phyloP scores from a whole-genome alignment of 2,888 invertebrate genomes.

The Phaedon cochleariae region DNA sequence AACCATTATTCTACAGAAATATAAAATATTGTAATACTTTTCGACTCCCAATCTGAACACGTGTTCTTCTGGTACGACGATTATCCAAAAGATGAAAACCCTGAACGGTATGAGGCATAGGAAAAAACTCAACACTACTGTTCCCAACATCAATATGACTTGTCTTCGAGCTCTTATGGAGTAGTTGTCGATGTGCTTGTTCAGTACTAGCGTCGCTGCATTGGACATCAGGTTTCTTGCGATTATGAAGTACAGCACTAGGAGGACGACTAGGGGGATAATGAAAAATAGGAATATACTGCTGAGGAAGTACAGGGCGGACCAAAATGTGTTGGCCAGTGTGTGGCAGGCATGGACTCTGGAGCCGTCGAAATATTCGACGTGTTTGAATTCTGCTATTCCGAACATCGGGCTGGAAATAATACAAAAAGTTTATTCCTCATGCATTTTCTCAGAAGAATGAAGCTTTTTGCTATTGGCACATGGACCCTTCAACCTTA shows the following conservation, averaged over 20 bases:
- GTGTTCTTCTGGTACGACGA: constrained; percentile 76
- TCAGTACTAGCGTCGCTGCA: constrained; percentile 65
- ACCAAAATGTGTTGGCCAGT: constrained; percentile 78
- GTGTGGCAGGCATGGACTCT: constrained; percentile 81
- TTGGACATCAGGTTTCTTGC: constrained; percentile 82
- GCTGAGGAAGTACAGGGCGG: constrained; percentile 80
- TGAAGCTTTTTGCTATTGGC: neutral
- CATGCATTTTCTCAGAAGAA: neutral
- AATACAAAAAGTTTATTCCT: constrained; percentile 55
- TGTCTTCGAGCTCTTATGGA: constrained; percentile 79
- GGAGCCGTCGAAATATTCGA: constrained; percentile 75
- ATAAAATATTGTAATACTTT: constrained; percentile 82
- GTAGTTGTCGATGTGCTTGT: constrained; percentile 77
- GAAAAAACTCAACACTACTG: constrained; percentile 88
- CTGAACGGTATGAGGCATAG: constrained; percentile 88
- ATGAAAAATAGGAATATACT: constrained; percentile 83
- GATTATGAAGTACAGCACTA: constrained; percentile 84
- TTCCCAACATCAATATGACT: constrained; percentile 86
- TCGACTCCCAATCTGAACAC: constrained; percentile 76
- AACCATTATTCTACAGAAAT: constrained; percentile 85
- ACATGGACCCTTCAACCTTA: neutral
- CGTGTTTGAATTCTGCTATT: constrained; percentile 76
- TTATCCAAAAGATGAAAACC: constrained; percentile 83
- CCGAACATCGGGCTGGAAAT: constrained; percentile 80
- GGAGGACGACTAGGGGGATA: constrained; percentile 79